Evolutionary conservation across 2,113 vertebrate genomes (phyloP).

Genomic region (Astur gentilis): DNA sequence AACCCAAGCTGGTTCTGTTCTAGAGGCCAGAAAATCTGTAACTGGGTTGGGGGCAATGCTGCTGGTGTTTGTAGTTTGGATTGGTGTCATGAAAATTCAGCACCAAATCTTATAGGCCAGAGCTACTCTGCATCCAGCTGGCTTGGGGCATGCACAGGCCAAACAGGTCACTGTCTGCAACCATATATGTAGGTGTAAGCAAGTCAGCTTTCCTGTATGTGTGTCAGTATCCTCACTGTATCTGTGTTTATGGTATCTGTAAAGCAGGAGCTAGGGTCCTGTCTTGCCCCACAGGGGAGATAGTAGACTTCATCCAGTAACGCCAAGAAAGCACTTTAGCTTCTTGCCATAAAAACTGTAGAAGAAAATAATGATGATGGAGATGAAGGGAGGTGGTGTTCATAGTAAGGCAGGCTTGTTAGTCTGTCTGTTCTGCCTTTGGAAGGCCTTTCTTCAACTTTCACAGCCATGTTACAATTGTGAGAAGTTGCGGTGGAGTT

Average conservation of each 20-base stretch:
- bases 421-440: background rate
- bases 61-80: background rate
- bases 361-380: background rate
- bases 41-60: background rate
- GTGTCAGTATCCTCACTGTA: background rate
- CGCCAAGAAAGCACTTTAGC: background rate
- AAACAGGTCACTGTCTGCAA: background rate
- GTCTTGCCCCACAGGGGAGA: background rate
- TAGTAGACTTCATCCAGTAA: background rate
- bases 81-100: background rate
- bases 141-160: background rate
- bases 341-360: background rate
- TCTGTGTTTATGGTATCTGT: background rate
- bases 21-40: background rate
- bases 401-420: background rate
- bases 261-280: background rate
- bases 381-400: background rate
- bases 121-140: background rate
- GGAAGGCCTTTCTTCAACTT: background rate
- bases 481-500: background rate
- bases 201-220: background rate
- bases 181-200: accelerated
- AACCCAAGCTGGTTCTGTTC: background rate
- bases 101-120: background rate
- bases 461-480: background rate